Evolutionary conservation across 2,888 invertebrate species (phyloP).

Genomic region (Agrochola macilenta): DNA sequence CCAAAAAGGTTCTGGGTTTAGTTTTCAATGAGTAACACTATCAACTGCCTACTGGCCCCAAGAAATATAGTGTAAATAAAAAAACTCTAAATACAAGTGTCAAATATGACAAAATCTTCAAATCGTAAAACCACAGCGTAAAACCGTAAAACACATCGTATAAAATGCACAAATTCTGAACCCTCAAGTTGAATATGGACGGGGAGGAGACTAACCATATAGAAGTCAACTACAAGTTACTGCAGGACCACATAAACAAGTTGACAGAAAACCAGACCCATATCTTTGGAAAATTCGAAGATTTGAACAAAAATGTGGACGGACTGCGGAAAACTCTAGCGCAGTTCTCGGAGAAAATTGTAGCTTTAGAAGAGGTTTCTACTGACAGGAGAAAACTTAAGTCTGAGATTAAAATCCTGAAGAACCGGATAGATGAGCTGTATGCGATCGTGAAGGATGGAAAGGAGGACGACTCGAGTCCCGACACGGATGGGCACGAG

Average conservation of each 20-base stretch:
- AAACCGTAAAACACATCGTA: slow-evolving; percentile 23
- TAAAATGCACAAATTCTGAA: slow-evolving; percentile 61
- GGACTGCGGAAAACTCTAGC: slow-evolving; percentile 74
- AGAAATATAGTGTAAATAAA: slow-evolving; percentile 25
- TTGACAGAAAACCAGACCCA: slow-evolving; percentile 75
- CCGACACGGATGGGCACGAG: slow-evolving; percentile 70
- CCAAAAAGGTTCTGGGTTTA: slow-evolving; percentile 6
- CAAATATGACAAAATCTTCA: slow-evolving; percentile 54
- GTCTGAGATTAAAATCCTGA: slow-evolving; percentile 77
- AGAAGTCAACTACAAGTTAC: slow-evolving; percentile 68
- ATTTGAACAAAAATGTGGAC: slow-evolving; percentile 78
- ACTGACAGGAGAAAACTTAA: slow-evolving; percentile 76
- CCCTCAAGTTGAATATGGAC: slow-evolving; percentile 67
- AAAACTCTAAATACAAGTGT: slow-evolving; percentile 34
- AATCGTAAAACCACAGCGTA: slow-evolving; percentile 16
- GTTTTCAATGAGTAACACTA: not conserved
- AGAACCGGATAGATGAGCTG: slow-evolving; percentile 82
- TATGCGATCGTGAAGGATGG: slow-evolving; percentile 83
- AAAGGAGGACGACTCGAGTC: slow-evolving; percentile 79
- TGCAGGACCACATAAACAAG: slow-evolving; percentile 79
- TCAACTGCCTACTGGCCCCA: slow-evolving; percentile 37
- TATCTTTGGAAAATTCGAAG: slow-evolving; percentile 80
- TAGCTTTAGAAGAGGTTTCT: slow-evolving; percentile 75
- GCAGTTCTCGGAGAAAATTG: slow-evolving; percentile 78
- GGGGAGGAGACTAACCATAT: slow-evolving; percentile 64